Evolutionary conservation across 1,140 invertebrate species (phyloP).

Genomic region (Ectropis grisescens): DNA sequence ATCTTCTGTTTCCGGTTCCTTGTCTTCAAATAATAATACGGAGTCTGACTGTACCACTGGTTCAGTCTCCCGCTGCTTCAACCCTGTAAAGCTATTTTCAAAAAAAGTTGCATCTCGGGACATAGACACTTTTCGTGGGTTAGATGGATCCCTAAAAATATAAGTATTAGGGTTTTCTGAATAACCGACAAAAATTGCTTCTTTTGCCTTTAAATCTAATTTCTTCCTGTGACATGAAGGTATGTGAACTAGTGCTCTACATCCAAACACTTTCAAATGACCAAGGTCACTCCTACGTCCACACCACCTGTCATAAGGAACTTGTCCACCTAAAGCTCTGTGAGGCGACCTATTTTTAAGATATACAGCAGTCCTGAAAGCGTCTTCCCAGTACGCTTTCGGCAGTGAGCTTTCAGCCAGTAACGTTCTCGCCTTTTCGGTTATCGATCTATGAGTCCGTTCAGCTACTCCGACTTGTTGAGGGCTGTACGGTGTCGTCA

Average conservation of each 20-base stretch:
- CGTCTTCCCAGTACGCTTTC: neutral
- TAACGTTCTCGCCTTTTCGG: constrained; percentile 5
- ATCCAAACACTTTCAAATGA: neutral
- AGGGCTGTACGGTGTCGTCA: constrained; percentile 1
- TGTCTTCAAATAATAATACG: too few species aligned
- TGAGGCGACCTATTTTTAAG: too few species aligned
- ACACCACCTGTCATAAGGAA: too few species aligned
- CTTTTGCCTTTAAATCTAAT: neutral
- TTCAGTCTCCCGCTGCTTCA: too few species aligned
- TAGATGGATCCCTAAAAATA: neutral
- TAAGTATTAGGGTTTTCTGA: neutral
- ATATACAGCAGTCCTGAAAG: neutral
- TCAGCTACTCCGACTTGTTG: constrained; percentile 7
- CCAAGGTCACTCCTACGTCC: constrained; percentile 3
- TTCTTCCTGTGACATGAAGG: constrained; percentile 1
- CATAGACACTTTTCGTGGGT: neutral
- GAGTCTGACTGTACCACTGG: too few species aligned
- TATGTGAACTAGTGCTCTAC: neutral
- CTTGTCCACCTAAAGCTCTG: too few species aligned
- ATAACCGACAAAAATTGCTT: neutral
- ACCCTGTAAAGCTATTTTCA: neutral
- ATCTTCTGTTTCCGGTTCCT: too few species aligned
- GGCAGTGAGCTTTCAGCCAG: too few species aligned
- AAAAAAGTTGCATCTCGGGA: neutral
- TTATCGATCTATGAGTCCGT: constrained; percentile 3